Conservation (phyloP, 2,113 vertebrate genomes). For the Psephotus haematonotus region DNA sequence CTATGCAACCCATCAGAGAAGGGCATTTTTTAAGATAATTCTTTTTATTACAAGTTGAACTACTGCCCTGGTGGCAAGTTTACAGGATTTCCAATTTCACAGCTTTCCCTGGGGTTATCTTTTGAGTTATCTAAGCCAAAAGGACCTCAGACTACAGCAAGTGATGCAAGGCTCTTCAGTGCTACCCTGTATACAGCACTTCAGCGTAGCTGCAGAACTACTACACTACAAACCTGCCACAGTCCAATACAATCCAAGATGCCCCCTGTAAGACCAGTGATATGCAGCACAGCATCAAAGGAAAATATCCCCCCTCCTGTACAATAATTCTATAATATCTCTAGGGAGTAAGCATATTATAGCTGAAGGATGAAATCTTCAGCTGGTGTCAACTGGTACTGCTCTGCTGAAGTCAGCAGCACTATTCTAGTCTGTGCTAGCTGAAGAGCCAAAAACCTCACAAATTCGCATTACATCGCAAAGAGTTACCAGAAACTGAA, state of each 20-base stretch:
- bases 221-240: not conserved
- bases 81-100: not conserved
- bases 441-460: not conserved
- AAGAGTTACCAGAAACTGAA: not conserved
- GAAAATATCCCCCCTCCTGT: not conserved
- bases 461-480: not conserved
- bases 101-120: not conserved
- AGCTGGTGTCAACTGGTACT: not conserved
- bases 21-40: not conserved
- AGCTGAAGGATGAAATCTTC: not conserved
- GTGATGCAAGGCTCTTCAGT: not conserved
- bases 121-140: not conserved
- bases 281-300: not conserved
- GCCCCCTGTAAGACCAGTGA: not conserved
- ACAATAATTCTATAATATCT: not conserved
- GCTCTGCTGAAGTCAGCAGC: not conserved
- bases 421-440: not conserved
- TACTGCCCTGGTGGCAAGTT: not conserved
- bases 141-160: not conserved
- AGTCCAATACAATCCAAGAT: not conserved
- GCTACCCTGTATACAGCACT: not conserved
- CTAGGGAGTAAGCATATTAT: not conserved
- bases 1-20: not conserved
- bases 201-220: not conserved
- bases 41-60: not conserved